phyloP scores from a whole-genome alignment of 2,797 vertebrate species.

The Chromobotia macracanthus region DNA sequence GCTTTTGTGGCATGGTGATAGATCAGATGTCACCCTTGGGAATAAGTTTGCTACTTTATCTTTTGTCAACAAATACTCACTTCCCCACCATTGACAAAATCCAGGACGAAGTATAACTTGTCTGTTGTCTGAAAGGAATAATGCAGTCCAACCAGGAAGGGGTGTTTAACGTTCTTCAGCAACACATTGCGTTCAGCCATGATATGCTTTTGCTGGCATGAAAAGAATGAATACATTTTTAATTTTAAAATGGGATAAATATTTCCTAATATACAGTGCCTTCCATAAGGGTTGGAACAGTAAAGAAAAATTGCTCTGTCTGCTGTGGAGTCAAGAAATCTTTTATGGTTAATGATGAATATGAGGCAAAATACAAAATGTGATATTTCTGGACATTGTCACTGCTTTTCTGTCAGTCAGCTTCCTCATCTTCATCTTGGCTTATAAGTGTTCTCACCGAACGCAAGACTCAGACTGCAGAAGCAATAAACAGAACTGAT shows the following conservation, averaged over 20 bases:
- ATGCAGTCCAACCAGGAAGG: conserved; percentile 95
- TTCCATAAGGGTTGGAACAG: too few relatives aligned
- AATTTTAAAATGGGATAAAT: not conserved
- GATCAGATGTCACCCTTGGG: conserved; percentile 19
- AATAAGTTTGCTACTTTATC: conserved; percentile 40
- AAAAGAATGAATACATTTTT: conserved; percentile 10
- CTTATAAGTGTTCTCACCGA: too few relatives aligned
- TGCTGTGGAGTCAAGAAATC: too few relatives aligned
- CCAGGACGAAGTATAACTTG: conserved; percentile 98
- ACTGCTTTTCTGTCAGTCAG: too few relatives aligned
- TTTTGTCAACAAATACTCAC: conserved; percentile 76
- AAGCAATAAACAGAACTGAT: too few relatives aligned
- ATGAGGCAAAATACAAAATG: too few relatives aligned
- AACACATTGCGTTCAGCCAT: conserved; percentile 99
- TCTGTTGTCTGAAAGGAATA: conserved; percentile 98
- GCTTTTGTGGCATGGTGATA: conserved; percentile 28
- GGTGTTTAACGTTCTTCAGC: conserved; percentile 97
- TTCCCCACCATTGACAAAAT: conserved; percentile 99
- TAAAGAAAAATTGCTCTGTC: too few relatives aligned
- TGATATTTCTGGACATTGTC: too few relatives aligned
- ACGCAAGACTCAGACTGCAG: too few relatives aligned
- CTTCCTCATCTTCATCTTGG: too few relatives aligned
- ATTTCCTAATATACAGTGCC: not conserved
- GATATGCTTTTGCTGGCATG: conserved; percentile 96
- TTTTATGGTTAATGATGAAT: too few relatives aligned